A percentile compares a stretch with the other conserved stretches of the same genome.
phyloP scores from a whole-genome alignment of 2,797 vertebrate species.

The Ctenochaetus hawaiiensis region DNA sequence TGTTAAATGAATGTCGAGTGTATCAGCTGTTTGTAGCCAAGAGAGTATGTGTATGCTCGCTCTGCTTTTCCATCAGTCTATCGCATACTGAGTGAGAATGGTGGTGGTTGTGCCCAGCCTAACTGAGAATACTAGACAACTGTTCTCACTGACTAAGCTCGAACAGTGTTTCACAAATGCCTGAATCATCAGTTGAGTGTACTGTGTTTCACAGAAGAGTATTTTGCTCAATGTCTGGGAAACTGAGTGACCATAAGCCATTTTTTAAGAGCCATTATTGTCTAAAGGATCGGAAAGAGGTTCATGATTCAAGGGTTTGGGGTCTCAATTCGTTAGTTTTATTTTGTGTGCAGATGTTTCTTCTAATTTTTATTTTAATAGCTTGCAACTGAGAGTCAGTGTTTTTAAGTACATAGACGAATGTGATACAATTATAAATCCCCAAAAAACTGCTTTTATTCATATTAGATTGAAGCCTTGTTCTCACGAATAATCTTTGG shows the following conservation, averaged over 20 bases:
- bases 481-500: constrained; percentile 21
- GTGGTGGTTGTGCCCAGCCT: constrained; percentile 45
- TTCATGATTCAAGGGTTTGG: constrained; percentile 32
- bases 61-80: constrained; percentile 54
- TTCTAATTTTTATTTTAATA: constrained; percentile 16
- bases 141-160: constrained; percentile 42
- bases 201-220: constrained; percentile 34
- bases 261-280: constrained; percentile 62
- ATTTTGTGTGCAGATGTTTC: constrained; percentile 26
- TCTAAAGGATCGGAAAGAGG: constrained; percentile 24
- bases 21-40: constrained; percentile 59
- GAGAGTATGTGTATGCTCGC: constrained; percentile 46
- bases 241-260: constrained; percentile 67
- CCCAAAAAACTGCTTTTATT: constrained; percentile 13
- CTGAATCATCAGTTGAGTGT: constrained; percentile 44
- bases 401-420: constrained; percentile 11
- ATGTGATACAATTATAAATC: constrained; percentile 9
- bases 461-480: constrained; percentile 24
- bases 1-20: constrained; percentile 72
- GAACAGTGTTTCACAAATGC: constrained; percentile 34
- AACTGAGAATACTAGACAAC: constrained; percentile 40
- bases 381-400: constrained; percentile 16
- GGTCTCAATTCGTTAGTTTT: constrained; percentile 46
- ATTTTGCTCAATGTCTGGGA: constrained; percentile 41
- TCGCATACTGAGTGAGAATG: constrained; percentile 40